These are phyloP conservation scores for Tiliacea citrago DNA, from an alignment of 2,888 invertebrate genomes.

Conservation along the genomic window DNA sequence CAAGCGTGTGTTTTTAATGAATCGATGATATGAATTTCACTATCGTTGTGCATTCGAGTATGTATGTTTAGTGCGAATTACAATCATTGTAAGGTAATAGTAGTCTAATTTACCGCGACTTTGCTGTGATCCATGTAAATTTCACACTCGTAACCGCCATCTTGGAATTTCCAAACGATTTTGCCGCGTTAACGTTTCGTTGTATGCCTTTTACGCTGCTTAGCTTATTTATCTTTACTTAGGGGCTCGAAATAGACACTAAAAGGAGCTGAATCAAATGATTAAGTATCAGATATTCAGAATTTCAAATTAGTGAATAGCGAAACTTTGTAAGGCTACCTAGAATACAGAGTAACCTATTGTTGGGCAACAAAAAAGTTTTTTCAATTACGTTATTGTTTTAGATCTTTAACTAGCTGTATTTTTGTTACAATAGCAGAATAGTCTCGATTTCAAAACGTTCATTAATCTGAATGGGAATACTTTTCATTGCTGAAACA, in stretches of 20 bases:
- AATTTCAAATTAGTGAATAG: conserved; percentile 13
- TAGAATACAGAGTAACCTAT: neutral
- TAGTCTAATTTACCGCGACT: conserved; percentile 1
- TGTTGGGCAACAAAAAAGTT: conserved; percentile 9
- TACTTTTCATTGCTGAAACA: conserved; percentile 66
- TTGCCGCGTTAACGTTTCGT: neutral
- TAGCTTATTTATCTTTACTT: neutral
- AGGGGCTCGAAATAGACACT: conserved; percentile 5
- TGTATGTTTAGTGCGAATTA: conserved; percentile 27
- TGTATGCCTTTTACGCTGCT: conserved; percentile 6
- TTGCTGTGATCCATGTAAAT: conserved; percentile 13
- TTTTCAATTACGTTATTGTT: conserved; percentile 15
- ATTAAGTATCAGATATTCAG: neutral
- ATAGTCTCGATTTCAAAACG: conserved; percentile 59
- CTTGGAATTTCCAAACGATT: conserved; percentile 29
- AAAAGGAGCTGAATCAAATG: conserved; percentile 5
- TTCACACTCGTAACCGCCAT: conserved; percentile 26
- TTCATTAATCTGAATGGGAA: conserved; percentile 60
- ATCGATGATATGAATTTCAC: conserved; percentile 63
- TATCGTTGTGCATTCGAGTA: conserved; percentile 40
- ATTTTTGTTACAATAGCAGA: conserved; percentile 47
- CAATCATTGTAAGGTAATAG: conserved; percentile 18
- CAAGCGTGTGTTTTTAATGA: conserved; percentile 58
- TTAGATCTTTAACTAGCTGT: conserved; percentile 13
- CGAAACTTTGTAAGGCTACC: conserved; percentile 10